A percentile compares a stretch with the other conserved stretches of the same genome.
Evolutionary conservation across 1,140 invertebrate species (phyloP).

Genomic region (Drosophila watanabei): DNA sequence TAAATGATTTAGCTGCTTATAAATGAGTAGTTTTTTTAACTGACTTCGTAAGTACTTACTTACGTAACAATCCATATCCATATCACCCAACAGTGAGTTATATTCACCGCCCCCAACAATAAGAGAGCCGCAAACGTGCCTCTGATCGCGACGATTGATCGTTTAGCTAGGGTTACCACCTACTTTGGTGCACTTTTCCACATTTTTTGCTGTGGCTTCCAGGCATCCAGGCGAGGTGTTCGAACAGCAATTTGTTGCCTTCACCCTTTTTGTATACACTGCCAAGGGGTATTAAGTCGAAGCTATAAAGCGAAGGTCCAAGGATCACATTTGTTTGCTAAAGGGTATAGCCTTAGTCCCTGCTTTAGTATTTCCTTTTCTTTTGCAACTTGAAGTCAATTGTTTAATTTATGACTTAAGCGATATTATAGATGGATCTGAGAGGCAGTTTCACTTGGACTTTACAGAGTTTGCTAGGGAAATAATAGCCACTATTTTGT

Average conservation of each 20-base stretch:
- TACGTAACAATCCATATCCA: conserved; percentile 63
- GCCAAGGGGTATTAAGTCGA: conserved; percentile 3
- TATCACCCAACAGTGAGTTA: conserved; percentile 61
- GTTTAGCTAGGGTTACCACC: conserved; percentile 58
- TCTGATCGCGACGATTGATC: conserved; percentile 81
- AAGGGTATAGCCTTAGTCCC: conserved; percentile 15
- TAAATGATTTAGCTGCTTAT: conserved; percentile 67
- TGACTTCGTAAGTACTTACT: conserved; percentile 37
- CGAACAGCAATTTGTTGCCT: conserved; percentile 62
- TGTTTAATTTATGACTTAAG: conserved; percentile 83
- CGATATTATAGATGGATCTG: conserved; percentile 67
- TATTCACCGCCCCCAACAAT: conserved; percentile 46
- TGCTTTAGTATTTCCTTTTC: not conserved
- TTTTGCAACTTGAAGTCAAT: too few relatives aligned
- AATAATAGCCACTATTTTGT: conserved; percentile 6
- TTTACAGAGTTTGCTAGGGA: not conserved
- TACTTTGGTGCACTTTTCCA: conserved; percentile 22
- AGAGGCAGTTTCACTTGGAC: conserved; percentile 11
- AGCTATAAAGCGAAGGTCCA: too few relatives aligned
- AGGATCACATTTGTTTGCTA: not conserved
- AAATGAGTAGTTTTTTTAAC: conserved; percentile 46
- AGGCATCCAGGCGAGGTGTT: conserved; percentile 66
- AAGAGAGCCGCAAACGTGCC: conserved; percentile 64
- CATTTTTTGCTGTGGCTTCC: conserved; percentile 62
- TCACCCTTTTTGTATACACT: conserved; percentile 51